Evolutionary conservation across 1,140 invertebrate genomes (phyloP).

Genomic region (Drosophila pachea): DNA sequence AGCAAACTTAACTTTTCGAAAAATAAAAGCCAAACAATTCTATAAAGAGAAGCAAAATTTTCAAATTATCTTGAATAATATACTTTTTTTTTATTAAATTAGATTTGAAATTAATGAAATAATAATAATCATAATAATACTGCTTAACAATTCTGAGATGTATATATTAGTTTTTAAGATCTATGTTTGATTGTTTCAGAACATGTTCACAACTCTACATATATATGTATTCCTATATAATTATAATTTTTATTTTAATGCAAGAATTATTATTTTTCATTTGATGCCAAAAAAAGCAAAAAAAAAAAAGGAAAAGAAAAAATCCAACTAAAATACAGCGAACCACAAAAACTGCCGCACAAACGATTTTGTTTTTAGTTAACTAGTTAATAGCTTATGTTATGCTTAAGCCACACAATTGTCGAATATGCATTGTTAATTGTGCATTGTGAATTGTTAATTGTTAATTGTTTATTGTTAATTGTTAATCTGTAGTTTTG

Average conservation of each 20-base stretch:
- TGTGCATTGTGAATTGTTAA: slow-evolving; percentile 30
- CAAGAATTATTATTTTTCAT: slow-evolving; percentile 11
- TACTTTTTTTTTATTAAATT: slow-evolving; percentile 40
- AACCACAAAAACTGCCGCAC: slow-evolving; percentile 23
- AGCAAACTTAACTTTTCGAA: neutral
- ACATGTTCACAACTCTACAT: neutral
- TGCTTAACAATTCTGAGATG: neutral
- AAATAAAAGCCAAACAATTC: slow-evolving; percentile 28
- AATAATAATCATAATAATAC: neutral
- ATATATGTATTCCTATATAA: neutral
- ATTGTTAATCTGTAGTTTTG: slow-evolving; percentile 42
- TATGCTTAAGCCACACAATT: slow-evolving; percentile 31
- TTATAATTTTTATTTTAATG: slow-evolving; percentile 15
- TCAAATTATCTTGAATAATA: neutral
- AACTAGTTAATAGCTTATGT: slow-evolving; percentile 26
- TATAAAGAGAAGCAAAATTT: slow-evolving; percentile 23
- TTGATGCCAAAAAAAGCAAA: slow-evolving; percentile 6
- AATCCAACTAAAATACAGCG: slow-evolving; percentile 9
- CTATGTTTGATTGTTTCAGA: slow-evolving; percentile 1
- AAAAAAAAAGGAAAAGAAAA: too few relatives aligned
- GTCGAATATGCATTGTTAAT: slow-evolving; percentile 27
- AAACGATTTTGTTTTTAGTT: slow-evolving; percentile 24
- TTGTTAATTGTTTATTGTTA: slow-evolving; percentile 32
- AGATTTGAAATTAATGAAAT: slow-evolving; percentile 9
- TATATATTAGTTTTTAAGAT: slow-evolving; percentile 25